These are phyloP conservation scores for Pocillopora verrucosa DNA, from an alignment of 64 coral and sea anemone species.

Conservation along the genomic window DNA sequence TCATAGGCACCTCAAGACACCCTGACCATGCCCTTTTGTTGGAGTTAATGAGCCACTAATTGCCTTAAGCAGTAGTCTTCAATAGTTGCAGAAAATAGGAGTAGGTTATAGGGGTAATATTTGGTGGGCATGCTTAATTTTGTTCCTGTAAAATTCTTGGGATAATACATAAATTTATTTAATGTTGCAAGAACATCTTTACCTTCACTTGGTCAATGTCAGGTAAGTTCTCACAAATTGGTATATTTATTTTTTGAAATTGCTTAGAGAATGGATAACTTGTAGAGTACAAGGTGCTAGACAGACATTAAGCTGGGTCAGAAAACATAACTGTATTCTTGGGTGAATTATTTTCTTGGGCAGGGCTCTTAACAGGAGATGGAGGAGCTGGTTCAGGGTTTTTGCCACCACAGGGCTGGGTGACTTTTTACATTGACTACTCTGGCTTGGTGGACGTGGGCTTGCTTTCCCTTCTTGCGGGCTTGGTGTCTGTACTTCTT, in stretches of 20 bases:
- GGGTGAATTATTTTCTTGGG: not conserved
- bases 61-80: no score
- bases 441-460: slow-evolving; percentile 41
- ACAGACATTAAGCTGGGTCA: not conserved
- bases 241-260: not conserved
- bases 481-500: slow-evolving; percentile 58
- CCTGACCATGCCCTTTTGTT: no score
- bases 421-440: slow-evolving; percentile 40
- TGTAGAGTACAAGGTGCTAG: not conserved
- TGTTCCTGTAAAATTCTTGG: no score
- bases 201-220: no score
- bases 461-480: slow-evolving; percentile 49
- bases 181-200: no score
- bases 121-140: no score
- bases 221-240: not conserved
- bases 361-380: slow-evolving; percentile 4
- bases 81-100: no score
- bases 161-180: no score
- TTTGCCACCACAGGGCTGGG: slow-evolving; percentile 47
- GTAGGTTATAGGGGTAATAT: no score
- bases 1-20: no score
- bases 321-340: not conserved
- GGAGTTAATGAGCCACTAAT: no score
- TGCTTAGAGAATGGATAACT: not conserved
- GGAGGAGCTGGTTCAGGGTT: slow-evolving; percentile 19